These are phyloP conservation scores for Drosophila fuyamai DNA, from an alignment of 1,140 invertebrate species.

Conservation along the genomic window DNA sequence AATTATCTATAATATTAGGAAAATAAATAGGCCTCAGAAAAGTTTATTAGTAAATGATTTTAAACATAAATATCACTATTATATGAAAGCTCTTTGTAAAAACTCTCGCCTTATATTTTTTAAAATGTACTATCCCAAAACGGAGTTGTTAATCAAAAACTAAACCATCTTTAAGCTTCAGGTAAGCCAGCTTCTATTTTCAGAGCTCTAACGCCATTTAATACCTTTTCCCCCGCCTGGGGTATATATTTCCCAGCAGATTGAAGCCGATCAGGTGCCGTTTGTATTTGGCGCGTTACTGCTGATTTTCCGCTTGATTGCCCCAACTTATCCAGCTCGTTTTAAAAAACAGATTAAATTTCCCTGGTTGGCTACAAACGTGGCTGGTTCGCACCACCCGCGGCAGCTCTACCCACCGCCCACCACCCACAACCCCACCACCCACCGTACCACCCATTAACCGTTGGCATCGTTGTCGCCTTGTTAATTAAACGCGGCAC, in stretches of 20 bases:
- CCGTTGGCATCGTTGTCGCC: constrained; percentile 71
- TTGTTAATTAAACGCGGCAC: constrained; percentile 80
- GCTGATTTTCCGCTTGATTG: constrained; percentile 60
- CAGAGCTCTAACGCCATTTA: constrained; percentile 1
- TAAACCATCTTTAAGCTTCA: no score
- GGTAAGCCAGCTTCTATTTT: no score
- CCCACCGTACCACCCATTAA: constrained; percentile 27
- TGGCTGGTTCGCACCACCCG: constrained; percentile 17
- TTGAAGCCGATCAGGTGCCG: constrained; percentile 30
- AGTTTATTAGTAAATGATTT: no score
- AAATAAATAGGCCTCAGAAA: no score
- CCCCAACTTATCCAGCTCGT: constrained; percentile 57
- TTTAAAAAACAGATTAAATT: constrained; percentile 73
- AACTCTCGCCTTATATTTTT: no score
- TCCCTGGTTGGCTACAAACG: constrained; percentile 8
- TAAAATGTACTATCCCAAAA: no score
- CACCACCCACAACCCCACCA: neutral
- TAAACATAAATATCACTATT: no score
- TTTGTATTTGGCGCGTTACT: constrained; percentile 30
- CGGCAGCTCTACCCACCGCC: neutral
- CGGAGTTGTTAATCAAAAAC: no score
- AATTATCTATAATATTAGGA: no score
- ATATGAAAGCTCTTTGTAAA: no score
- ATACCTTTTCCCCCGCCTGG: neutral
- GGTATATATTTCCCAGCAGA: constrained; percentile 14